These are phyloP conservation scores for Achatina immaculata DNA, from an alignment of 1,140 invertebrate species.

Conservation along the genomic window DNA sequence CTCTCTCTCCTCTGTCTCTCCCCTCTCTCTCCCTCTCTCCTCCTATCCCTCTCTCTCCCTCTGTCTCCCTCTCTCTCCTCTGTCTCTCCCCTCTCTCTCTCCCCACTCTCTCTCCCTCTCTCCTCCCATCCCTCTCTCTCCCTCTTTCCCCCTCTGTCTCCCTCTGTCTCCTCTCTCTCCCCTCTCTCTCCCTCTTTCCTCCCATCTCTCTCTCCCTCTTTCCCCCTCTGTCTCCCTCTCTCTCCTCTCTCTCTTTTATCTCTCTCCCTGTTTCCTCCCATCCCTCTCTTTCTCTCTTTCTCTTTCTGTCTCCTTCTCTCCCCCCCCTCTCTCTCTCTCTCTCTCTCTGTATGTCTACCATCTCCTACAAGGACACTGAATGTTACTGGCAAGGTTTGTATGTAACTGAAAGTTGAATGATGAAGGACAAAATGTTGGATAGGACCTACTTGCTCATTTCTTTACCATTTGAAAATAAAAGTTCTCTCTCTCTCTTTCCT, in stretches of 20 bases:
- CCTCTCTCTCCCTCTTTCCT: not conserved
- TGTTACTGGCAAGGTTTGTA: too few relatives aligned
- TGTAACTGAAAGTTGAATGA: too few relatives aligned
- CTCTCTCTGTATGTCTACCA: not conserved
- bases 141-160: not conserved
- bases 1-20: not conserved
- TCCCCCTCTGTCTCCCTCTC: too few relatives aligned
- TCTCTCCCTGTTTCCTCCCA: not conserved
- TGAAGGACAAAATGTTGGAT: too few relatives aligned
- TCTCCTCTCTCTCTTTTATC: not conserved
- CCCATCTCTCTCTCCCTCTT: not conserved
- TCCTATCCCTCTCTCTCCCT: not conserved
- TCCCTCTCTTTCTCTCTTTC: not conserved
- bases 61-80: not conserved
- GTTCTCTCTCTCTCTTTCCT: too few relatives aligned
- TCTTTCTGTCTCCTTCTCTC: not conserved
- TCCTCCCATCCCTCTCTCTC: not conserved
- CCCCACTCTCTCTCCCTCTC: not conserved
- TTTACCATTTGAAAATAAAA: too few relatives aligned
- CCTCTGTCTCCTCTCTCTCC: not conserved
- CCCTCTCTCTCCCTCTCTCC: not conserved
- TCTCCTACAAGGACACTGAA: not conserved
- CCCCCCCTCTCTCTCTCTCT: not conserved
- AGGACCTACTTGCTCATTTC: too few relatives aligned
- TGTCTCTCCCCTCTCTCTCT: not conserved